These are phyloP conservation scores for Chrysogorgia sp. DNA, from an alignment of 92 coral and sea anemone species.

Conservation along the genomic window DNA sequence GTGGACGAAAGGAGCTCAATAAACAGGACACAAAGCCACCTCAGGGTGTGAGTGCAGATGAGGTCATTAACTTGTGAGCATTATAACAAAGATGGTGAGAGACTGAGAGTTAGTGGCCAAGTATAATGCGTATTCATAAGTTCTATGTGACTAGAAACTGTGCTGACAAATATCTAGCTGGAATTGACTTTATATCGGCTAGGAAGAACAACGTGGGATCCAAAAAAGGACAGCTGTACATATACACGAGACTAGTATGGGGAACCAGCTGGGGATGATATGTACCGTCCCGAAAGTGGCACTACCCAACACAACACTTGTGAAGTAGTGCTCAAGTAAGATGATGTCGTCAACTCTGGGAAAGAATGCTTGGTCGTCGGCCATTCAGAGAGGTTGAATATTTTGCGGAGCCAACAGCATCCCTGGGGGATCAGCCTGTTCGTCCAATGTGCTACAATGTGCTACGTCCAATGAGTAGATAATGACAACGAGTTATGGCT, in stretches of 20 bases:
- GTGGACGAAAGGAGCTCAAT: no score
- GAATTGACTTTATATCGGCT: no score
- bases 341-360: neutral
- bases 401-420: neutral
- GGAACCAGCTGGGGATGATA: neutral
- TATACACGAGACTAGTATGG: neutral
- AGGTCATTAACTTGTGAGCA: no score
- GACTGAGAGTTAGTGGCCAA: no score
- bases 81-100: no score
- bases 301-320: neutral
- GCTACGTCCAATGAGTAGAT: neutral
- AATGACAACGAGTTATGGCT: constrained; percentile 3
- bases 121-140: no score
- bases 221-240: neutral
- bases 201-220: neutral
- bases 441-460: neutral
- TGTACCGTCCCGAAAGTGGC: neutral
- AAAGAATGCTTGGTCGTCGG: neutral
- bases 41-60: no score
- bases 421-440: neutral
- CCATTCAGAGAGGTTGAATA: neutral
- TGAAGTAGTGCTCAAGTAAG: neutral
- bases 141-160: no score
- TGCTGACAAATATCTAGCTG: no score
- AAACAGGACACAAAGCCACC: no score